A percentile compares a stretch with the other conserved stretches of the same genome.
Conservation (phyloP, 2,113 vertebrate genomes). For the Malurus melanocephalus region DNA sequence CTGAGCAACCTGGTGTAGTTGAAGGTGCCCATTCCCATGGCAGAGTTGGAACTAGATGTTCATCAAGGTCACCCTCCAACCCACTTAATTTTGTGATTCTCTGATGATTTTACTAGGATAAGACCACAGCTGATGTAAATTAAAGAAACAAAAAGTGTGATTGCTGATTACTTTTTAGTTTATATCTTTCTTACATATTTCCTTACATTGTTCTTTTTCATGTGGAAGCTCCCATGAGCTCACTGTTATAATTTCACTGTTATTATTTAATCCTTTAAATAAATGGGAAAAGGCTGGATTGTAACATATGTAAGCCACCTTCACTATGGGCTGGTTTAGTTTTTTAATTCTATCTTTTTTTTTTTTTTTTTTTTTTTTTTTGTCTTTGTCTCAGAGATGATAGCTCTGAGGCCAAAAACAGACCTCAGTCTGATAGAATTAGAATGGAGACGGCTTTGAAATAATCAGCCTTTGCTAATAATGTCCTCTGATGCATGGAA, state of each 20-base stretch:
- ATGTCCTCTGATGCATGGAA: not conserved
- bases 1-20: not conserved
- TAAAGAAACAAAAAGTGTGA: not conserved
- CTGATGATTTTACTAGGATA: not conserved
- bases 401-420: no score
- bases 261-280: not conserved
- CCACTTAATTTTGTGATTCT: not conserved
- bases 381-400: no score
- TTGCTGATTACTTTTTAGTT: not conserved
- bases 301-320: not conserved
- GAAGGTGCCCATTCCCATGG: not conserved
- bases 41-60: not conserved
- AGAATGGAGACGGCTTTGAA: not conserved
- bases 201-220: not conserved
- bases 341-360: not conserved
- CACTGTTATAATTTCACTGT: not conserved
- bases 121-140: not conserved
- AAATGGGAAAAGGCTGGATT: not conserved
- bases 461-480: not conserved
- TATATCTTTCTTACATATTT: not conserved
- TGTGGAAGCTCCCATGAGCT: not conserved
- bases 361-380: not conserved
- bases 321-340: not conserved
- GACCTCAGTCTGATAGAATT: no score
- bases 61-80: not conserved